Conservation (phyloP, 2,113 vertebrate species). For the Smithornis capensis region DNA sequence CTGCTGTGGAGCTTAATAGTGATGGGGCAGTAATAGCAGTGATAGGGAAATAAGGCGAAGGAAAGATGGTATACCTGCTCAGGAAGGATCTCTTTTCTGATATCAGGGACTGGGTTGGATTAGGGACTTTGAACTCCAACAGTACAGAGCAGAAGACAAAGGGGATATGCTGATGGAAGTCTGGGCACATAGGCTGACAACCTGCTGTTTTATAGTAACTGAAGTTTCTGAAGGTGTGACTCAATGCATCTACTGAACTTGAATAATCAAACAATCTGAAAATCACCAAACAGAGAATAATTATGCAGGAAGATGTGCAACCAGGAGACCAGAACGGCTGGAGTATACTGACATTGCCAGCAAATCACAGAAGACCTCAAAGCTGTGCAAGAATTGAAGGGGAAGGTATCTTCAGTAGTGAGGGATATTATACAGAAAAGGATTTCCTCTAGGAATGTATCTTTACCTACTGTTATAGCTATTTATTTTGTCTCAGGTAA, state of each 20-base stretch:
- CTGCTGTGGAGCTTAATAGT: background rate
- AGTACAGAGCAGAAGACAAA: background rate
- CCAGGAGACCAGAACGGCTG: background rate
- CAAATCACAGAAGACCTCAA: background rate
- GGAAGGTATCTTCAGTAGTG: background rate
- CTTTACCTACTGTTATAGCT: background rate
- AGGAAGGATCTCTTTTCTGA: background rate
- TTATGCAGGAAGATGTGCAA: background rate
- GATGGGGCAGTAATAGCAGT: background rate
- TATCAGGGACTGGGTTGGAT: background rate
- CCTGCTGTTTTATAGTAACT: background rate
- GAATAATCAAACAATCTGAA: background rate
- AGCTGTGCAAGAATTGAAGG: background rate
- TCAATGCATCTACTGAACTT: background rate
- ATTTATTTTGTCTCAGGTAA: background rate
- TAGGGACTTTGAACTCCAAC: background rate
- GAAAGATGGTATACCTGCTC: background rate
- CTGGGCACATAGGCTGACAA: background rate
- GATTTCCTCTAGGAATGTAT: background rate
- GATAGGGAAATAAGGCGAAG: background rate
- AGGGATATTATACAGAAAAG: background rate
- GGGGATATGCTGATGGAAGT: background rate
- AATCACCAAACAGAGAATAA: background rate
- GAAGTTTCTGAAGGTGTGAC: background rate
- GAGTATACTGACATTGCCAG: background rate